Base-by-base conservation (phyloP, 2,797 vertebrate species). In the Vespertilio murinus region DNA sequence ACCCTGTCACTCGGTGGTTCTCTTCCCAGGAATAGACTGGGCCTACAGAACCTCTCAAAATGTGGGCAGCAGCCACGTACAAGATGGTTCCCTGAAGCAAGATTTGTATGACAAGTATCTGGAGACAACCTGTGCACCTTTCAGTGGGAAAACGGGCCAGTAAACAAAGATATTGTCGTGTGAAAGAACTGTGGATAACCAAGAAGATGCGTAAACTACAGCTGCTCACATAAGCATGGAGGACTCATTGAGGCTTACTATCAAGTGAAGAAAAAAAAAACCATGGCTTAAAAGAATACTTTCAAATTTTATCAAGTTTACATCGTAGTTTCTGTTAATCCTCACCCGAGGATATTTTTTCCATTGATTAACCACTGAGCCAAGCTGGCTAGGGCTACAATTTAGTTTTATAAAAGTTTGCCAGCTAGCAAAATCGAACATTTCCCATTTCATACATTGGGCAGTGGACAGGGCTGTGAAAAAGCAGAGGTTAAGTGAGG, bases 181-280 rank as follows among this genome's bases (percentile, higher is more conserved):
- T 16, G 20, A 16, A 45, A 6, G 18, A 54, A 90, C 4, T n/a
- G 6, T 12, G 16, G 75, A 73, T 64, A 77, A 74, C n/a, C 3
- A 23, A 1, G 12, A 61, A 33, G 45, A 74, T 74, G 49, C 35
- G 47, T 84, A 38, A 90, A 45, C 8, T 49, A 13, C 4, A 65
- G n/a, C 42, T 65, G 12, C 38, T 95, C n/a, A 90, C 0, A 16
- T 42, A 74, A 87, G 22, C 49, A 18, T 8, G 23, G 74, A 70
- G 25, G 11, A 71, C 33, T 67, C 52, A 30, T 64, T 45, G 30
- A 75, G 7, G 12, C 20, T 33, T 75, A 45, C 80, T 49, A 78
- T 28, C 52, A 75, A 84, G 6, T 83, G 59, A 91, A 75, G 28
- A 38, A 78, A 42, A 38, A 78, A 42, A 92, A 94, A 90, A 70